Base-by-base conservation (phyloP, 1,140 invertebrate genomes). In the Diorhabda elongata region DNA sequence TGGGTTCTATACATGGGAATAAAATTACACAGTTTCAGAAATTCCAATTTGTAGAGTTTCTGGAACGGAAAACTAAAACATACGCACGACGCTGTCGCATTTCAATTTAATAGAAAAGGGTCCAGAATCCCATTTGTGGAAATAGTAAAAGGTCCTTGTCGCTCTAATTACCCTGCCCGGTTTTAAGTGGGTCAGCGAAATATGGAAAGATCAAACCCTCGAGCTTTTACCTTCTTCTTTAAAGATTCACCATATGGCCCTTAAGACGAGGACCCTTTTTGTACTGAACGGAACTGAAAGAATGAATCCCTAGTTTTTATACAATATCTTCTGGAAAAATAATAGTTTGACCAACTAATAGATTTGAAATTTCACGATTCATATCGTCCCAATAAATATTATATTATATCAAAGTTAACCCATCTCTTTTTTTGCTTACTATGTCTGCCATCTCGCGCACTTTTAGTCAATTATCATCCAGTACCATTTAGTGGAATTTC, bases 111-210 rank as follows among this genome's bases (percentile, higher is more conserved):
- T 8, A 52, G 47, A 52, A 52, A 52, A 6, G n/a, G 47, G 47
- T 52, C 47, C 6, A 52, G n/a, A 52, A 52, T 52, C 47, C 47
- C 47, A 52, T n/a, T 52, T 52, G 6, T 52, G 47, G n/a, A 52
- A n/a, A 52, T n/a, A 52, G 47, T 52, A 43, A 62, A 62, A 62
- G 43, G 61, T n/a, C 61, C 5, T 61, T n/a, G 26, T 11, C 9
- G 6, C 8, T 8, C 61, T 69, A 69, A 69, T 69, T 69, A 65
- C 44, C 58, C 64, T 58, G 68, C 26, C 26, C 56, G 68, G 68
- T 64, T 62, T 63, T 11, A 64, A 69, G 47, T 69, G 67, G 67
- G 67, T 64, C 61, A 69, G 61, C 41, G n/a, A 42, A 26, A 26
- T 5, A 59, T 62, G 61, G 9, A n/a, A 44, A 62, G 43, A 47